Conservation (phyloP, 2,888 invertebrate genomes). For the Leptarthrus brevirostris region DNA sequence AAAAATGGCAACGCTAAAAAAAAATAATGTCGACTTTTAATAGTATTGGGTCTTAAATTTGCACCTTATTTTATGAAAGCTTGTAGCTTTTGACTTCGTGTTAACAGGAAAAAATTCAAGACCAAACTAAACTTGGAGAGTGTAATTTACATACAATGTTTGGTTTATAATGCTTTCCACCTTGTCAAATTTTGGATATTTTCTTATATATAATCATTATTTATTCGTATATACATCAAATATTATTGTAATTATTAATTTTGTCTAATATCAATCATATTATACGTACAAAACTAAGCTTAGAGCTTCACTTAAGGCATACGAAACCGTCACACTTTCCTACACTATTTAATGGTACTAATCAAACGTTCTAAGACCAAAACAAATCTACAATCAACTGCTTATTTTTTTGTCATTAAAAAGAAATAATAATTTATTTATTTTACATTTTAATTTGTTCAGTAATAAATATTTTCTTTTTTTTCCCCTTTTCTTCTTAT, state of each 20-base stretch:
- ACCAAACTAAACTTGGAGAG: too few relatives aligned
- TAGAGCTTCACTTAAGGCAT: slow-evolving; percentile 43
- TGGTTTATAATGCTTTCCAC: too few relatives aligned
- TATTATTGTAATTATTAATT: background rate
- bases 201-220: background rate
- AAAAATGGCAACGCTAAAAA: too few relatives aligned
- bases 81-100: too few relatives aligned
- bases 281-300: slow-evolving; percentile 37
- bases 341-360: slow-evolving; percentile 25
- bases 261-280: background rate
- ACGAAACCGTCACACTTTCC: slow-evolving; percentile 43
- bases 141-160: too few relatives aligned
- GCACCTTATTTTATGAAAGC: too few relatives aligned
- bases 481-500: too few relatives aligned
- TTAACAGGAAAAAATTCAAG: too few relatives aligned
- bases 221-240: background rate
- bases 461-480: background rate
- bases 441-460: background rate
- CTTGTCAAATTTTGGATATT: too few relatives aligned
- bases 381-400: background rate
- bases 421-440: background rate
- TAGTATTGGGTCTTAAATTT: too few relatives aligned
- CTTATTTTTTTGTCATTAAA: background rate
- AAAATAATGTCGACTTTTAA: too few relatives aligned
- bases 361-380: slow-evolving; percentile 32